Evolutionary conservation across 2,113 vertebrate genomes (phyloP), one percentile per base, ranked within the genome.

Genomic region (Lichenostomus cassidix): DNA sequence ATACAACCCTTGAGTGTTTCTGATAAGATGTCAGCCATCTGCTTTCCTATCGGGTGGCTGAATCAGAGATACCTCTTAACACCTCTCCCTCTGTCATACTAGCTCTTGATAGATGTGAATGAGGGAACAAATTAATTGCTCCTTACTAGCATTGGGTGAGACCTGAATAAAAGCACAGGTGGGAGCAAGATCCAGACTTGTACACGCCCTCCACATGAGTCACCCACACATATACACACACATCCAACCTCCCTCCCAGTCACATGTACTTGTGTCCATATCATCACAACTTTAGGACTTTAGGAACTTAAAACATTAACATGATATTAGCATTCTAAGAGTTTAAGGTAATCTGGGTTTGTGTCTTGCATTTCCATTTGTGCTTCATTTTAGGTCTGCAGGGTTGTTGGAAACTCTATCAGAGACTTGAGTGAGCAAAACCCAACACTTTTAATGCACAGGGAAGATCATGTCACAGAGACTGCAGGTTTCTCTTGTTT

Each of bases 11-110:
- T 87, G 67, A 88, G 63, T 91, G 62, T 92, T 92, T 85, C 91
- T 95, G 92, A 96, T 95, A 96, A 94, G 90, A 93, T 80, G 82
- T 88, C 94, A 96, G 67, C 84, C 85, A 92, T 83, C 85, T 93
- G 88, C 78, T 87, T 92, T 83, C 67, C 77, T 95, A 93, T 95
- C 77, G 18, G 63, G 44, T 90, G 86, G 53, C 87, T 95, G 55
- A 94, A 95, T 95, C 96, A 89, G 86, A 94, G 67, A 92, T 31
- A n/a, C 52, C 67, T 95, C 91, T 93, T 95, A 95, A 85, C 91
- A 95, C 80, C 47, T 89, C 87, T 95, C 50, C 83, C 65, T 94
- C 88, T 90, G 56, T 94, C 62, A 80, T 49, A 73, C 53, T 53
- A 77, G 73, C 33, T 84, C 89, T 86, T 94, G 84, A 90, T 83